Evolutionary conservation across 2,113 vertebrate genomes (phyloP).

Genomic region (Bos taurus): DNA sequence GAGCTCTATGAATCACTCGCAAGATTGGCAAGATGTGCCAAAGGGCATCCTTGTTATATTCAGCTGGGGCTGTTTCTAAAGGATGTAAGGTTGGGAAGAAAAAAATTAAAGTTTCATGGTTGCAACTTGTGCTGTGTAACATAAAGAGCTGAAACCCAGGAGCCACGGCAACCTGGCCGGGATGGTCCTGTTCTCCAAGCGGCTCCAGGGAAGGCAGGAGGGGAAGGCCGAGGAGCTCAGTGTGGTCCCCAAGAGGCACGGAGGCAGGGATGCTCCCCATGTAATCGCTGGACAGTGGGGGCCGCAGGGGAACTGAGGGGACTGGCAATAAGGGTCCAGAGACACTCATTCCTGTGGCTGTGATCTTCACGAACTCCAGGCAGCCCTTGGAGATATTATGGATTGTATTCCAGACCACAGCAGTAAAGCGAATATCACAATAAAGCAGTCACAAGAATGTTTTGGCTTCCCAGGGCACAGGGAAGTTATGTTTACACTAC

Average conservation of each 20-base stretch:
- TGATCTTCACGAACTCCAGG: not conserved
- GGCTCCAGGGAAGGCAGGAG: too few relatives aligned
- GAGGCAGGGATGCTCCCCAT: not conserved
- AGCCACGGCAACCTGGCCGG: not conserved
- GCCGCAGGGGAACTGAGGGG: not conserved
- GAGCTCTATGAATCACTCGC: constrained; percentile 47
- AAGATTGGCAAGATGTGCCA: constrained; percentile 24
- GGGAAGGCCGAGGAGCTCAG: not conserved
- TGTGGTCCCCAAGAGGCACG: not conserved
- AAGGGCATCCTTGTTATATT: constrained; percentile 27
- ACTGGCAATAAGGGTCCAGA: not conserved
- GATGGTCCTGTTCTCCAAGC: not conserved
- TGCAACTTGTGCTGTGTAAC: not conserved
- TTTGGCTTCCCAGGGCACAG: not conserved
- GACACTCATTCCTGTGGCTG: not conserved
- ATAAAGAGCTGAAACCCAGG: not conserved
- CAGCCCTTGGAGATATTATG: not conserved
- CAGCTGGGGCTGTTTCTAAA: not conserved
- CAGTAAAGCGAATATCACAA: not conserved
- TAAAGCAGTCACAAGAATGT: not conserved
- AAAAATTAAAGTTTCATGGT: not conserved
- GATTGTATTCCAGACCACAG: not conserved
- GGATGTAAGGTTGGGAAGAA: not conserved
- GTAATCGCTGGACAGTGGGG: rapidly evolving
- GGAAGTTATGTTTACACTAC: not conserved